phyloP scores from a whole-genome alignment of 2,888 invertebrate genomes.

The Perdita meconis region DNA sequence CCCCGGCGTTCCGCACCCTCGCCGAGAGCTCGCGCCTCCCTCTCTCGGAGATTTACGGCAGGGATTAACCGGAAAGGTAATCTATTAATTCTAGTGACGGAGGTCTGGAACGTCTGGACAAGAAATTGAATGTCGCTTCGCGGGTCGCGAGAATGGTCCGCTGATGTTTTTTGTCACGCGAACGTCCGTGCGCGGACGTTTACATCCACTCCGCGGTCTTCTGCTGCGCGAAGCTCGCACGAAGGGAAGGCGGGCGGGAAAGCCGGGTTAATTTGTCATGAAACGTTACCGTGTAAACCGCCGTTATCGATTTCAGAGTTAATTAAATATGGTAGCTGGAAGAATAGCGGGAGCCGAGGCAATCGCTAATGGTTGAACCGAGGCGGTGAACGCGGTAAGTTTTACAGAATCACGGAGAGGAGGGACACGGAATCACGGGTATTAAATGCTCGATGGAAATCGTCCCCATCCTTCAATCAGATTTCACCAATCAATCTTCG shows the following conservation, averaged over 20 bases:
- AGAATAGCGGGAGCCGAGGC: no score
- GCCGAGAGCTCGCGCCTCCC: conserved; percentile 19
- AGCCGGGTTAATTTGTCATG: neutral
- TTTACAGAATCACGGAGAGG: no score
- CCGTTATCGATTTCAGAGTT: neutral
- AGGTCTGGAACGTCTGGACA: conserved; percentile 16
- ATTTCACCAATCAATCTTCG: conserved; percentile 45
- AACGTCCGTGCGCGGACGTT: neutral
- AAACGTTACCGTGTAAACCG: neutral
- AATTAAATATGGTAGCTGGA: no score
- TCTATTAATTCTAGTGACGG: conserved; percentile 23
- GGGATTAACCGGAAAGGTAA: conserved; percentile 51
- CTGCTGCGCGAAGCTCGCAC: neutral
- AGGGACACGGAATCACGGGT: neutral
- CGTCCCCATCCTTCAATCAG: neutral
- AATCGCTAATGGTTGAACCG: no score
- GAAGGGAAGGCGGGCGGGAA: neutral
- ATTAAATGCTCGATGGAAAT: neutral
- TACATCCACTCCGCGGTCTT: neutral
- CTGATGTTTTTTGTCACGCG: conserved; percentile 16
- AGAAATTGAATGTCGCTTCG: conserved; percentile 27
- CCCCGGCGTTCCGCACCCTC: conserved; percentile 26
- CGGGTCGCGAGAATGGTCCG: neutral
- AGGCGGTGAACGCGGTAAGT: no score
- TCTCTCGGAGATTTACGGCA: conserved; percentile 33